phyloP scores from a whole-genome alignment of 2,888 invertebrate genomes.

The Proisotoma minuta region DNA sequence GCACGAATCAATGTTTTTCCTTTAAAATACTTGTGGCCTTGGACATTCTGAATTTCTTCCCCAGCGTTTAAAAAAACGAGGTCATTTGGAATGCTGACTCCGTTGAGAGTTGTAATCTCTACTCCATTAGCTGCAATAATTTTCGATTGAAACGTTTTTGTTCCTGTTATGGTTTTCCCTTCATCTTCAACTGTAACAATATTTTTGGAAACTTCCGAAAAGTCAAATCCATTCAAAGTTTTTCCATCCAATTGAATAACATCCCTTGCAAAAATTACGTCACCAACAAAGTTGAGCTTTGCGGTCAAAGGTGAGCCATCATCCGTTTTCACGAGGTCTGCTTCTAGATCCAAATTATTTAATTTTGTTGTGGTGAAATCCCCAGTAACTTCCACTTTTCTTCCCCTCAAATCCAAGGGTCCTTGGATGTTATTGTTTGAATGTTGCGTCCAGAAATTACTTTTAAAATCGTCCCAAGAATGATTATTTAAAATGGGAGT shows the following conservation, averaged over 20 bases:
- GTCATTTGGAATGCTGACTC: constrained; percentile 19
- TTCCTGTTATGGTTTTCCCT: constrained; percentile 22
- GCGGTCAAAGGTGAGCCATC: neutral
- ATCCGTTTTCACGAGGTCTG: constrained; percentile 23
- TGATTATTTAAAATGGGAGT: constrained; percentile 17
- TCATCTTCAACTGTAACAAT: constrained; percentile 21
- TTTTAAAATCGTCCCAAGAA: constrained; percentile 11
- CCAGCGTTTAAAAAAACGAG: constrained; percentile 16
- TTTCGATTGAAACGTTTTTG: constrained; percentile 21
- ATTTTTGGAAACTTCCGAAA: constrained; percentile 18
- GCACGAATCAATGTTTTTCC: neutral
- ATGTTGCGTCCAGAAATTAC: constrained; percentile 26
- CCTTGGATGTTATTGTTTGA: constrained; percentile 19
- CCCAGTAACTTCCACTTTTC: constrained; percentile 11
- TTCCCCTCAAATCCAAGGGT: constrained; percentile 18
- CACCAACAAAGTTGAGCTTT: constrained; percentile 9
- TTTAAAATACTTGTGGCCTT: constrained; percentile 12
- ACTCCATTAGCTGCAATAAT: constrained; percentile 19
- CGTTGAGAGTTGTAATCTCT: constrained; percentile 22
- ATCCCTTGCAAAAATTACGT: constrained; percentile 18
- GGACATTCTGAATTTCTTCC: constrained; percentile 12
- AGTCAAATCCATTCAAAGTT: constrained; percentile 26
- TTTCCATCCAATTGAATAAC: constrained; percentile 19
- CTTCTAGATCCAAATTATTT: constrained; percentile 17
- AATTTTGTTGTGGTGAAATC: constrained; percentile 25